Percentiles rank a stretch among this genome's conserved stretches.
Evolutionary conservation across 2,888 invertebrate species (phyloP).

Genomic region (Nezara viridula): DNA sequence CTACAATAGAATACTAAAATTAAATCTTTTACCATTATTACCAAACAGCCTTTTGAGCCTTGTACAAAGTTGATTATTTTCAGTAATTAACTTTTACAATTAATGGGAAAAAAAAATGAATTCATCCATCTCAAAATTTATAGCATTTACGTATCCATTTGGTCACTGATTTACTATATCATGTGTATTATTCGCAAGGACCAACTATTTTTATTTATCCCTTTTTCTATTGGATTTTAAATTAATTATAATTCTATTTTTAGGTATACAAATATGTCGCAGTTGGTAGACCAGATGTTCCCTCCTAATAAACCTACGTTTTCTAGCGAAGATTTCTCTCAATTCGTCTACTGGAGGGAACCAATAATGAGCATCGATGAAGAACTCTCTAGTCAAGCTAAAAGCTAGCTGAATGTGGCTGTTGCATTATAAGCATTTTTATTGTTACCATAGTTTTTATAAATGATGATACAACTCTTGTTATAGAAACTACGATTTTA

Average conservation of each 20-base stretch:
- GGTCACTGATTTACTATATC: too few species aligned
- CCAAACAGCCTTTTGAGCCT: too few species aligned
- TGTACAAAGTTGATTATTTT: too few species aligned
- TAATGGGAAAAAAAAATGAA: too few species aligned
- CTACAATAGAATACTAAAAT: too few species aligned
- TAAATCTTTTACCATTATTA: too few species aligned
- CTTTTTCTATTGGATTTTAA: background rate
- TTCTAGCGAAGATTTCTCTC: conserved; percentile 73
- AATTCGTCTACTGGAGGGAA: conserved; percentile 93
- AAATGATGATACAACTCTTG: conserved; percentile 42
- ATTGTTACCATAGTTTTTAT: conserved; percentile 52
- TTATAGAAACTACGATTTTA: conserved; percentile 46
- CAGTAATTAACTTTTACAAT: too few species aligned
- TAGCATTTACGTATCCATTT: too few species aligned
- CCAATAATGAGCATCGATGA: conserved; percentile 77
- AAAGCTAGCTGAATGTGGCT: conserved; percentile 47
- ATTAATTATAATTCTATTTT: conserved; percentile 67
- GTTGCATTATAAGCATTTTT: conserved; percentile 49
- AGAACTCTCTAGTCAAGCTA: conserved; percentile 62
- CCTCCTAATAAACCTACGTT: conserved; percentile 77
- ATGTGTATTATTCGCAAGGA: too few species aligned
- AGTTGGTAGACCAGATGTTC: conserved; percentile 96
- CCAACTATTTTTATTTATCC: too few species aligned
- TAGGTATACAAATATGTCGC: conserved; percentile 95
- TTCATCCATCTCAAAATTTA: too few species aligned